Conservation (phyloP, 1,140 invertebrate species). For the Drosophila kikkawai region DNA sequence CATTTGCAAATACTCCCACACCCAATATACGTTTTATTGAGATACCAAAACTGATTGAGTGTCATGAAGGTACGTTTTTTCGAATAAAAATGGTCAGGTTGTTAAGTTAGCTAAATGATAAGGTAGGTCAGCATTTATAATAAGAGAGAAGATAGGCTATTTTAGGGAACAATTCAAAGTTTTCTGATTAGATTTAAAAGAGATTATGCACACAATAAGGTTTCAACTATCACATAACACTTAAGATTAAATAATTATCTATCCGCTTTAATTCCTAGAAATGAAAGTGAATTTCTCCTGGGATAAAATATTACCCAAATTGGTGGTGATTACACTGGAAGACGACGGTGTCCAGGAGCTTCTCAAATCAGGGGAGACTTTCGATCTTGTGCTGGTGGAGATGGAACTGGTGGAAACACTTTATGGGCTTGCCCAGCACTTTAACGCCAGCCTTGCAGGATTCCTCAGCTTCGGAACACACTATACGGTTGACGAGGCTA, state of each 20-base stretch:
- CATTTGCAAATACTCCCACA: conserved; percentile 68
- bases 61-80: conserved; percentile 57
- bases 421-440: conserved; percentile 66
- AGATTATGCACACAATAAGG: too few relatives aligned
- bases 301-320: conserved; percentile 39
- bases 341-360: conserved; percentile 55
- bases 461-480: conserved; percentile 67
- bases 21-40: conserved; percentile 80
- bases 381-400: conserved; percentile 77
- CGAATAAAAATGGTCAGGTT: background rate
- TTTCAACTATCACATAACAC: too few relatives aligned
- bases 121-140: too few relatives aligned
- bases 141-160: background rate
- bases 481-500: conserved; percentile 44
- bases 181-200: background rate
- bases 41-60: conserved; percentile 28
- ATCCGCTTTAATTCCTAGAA: conserved; percentile 7
- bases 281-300: conserved; percentile 61
- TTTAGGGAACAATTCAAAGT: background rate
- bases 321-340: conserved; percentile 9
- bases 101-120: background rate
- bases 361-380: conserved; percentile 57
- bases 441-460: conserved; percentile 72
- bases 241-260: too few relatives aligned
- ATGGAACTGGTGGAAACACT: conserved; percentile 53